A percentile compares a stretch with the other conserved stretches of the same genome.
Evolutionary conservation across 2,113 vertebrate species (phyloP).

Genomic region (Porphyrio hochstetteri): DNA sequence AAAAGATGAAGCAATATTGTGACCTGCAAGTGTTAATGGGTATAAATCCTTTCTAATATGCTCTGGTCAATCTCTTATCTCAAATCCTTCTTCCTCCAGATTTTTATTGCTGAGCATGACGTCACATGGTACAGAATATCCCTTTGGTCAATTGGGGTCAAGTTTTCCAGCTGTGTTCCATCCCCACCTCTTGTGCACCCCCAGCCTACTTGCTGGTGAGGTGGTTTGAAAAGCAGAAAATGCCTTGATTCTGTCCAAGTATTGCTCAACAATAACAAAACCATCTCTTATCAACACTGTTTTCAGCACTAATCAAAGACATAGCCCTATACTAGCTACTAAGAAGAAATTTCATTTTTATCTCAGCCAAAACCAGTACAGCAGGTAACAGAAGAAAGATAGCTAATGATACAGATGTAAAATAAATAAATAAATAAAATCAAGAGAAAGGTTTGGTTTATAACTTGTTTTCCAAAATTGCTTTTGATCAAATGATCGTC

Average conservation of each 20-base stretch:
- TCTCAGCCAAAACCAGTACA: background rate
- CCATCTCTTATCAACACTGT: background rate
- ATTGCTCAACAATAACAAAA: background rate
- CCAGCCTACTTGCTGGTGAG: too few species aligned
- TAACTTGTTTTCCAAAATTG: background rate
- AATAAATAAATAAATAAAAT: background rate
- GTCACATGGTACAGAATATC: too few species aligned
- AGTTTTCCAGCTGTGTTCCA: too few species aligned
- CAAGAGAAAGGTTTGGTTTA: background rate
- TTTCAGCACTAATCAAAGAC: background rate
- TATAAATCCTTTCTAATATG: too few species aligned
- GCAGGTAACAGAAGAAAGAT: background rate
- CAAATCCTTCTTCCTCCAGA: background rate
- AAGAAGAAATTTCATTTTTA: background rate
- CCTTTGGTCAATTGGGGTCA: too few species aligned
- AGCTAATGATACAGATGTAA: background rate
- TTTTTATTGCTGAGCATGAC: too few species aligned
- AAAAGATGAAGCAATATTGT: too few species aligned
- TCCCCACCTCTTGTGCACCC: too few species aligned
- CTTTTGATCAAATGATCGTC: background rate
- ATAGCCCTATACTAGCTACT: too few species aligned
- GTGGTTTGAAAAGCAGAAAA: background rate
- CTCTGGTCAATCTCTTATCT: background rate
- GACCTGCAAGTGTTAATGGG: too few species aligned
- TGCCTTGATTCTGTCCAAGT: background rate